Evolutionary conservation across 2,888 invertebrate genomes (phyloP).

Genomic region (Thecophora atra): DNA sequence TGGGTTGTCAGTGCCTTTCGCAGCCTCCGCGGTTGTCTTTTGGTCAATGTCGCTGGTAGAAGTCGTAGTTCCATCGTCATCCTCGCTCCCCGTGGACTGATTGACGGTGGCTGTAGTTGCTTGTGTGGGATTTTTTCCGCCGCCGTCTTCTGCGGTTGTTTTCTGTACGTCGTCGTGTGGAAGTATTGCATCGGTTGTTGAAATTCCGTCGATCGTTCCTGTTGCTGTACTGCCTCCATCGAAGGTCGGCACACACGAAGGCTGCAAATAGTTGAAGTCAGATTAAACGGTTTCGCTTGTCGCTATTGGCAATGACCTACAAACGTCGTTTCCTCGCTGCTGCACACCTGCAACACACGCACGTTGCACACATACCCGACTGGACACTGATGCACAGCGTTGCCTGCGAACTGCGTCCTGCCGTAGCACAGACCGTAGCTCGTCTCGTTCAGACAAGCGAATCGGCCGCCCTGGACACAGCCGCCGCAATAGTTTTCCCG

Average conservation of each 20-base stretch:
- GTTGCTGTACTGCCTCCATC: background rate
- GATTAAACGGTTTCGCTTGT: background rate
- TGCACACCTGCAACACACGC: background rate
- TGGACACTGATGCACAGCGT: conserved; percentile 16
- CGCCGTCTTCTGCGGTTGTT: background rate
- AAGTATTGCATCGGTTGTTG: background rate
- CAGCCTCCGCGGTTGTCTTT: background rate
- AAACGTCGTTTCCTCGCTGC: background rate
- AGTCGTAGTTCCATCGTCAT: background rate
- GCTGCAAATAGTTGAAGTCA: background rate
- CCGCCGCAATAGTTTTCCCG: conserved; percentile 15
- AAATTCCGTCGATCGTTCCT: background rate
- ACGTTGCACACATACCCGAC: conserved; percentile 15
- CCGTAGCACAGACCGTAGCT: conserved; percentile 30
- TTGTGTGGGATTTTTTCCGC: background rate
- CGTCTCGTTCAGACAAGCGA: conserved; percentile 24
- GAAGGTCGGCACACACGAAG: conserved; percentile 1
- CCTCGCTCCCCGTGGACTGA: background rate
- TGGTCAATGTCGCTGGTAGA: background rate
- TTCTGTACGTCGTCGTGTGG: background rate
- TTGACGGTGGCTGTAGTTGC: background rate
- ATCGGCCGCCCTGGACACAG: conserved; percentile 10
- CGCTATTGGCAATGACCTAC: background rate
- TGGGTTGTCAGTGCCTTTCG: background rate
- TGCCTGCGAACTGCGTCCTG: background rate